Conservation (phyloP, 2,113 vertebrate species). For the Equus przewalskii region DNA sequence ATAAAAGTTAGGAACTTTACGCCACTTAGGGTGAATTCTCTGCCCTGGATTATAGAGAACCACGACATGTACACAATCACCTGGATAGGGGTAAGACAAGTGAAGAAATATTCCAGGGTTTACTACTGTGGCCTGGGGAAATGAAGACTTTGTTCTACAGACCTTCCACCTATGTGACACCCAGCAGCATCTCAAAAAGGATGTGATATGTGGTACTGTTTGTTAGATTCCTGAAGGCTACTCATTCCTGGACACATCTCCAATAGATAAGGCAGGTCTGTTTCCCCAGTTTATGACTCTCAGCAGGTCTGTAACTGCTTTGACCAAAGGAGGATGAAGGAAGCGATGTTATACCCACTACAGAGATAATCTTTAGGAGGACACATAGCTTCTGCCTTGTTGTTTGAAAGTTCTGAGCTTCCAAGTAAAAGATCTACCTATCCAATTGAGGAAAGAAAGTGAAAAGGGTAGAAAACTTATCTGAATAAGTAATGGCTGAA, state of each 20-base stretch:
- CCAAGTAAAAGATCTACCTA: not conserved
- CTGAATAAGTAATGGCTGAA: no score
- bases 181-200: not conserved
- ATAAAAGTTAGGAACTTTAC: not conserved
- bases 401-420: not conserved
- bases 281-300: not conserved
- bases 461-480: no score
- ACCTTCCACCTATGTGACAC: not conserved
- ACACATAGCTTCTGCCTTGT: not conserved
- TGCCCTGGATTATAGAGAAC: no score
- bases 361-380: not conserved
- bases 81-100: not conserved
- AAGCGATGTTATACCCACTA: not conserved
- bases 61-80: not conserved
- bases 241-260: not conserved
- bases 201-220: no score
- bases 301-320: not conserved
- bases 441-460: no score
- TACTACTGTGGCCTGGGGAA: not conserved
- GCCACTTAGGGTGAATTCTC: no score
- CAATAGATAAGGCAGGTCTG: not conserved
- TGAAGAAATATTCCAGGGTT: not conserved
- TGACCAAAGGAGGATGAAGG: not conserved
- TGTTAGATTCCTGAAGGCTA: not conserved
- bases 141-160: no score